Percentiles rank a stretch among this genome's conserved stretches.
Conservation (phyloP, 2,888 invertebrate species). For the Andrena camellia region DNA sequence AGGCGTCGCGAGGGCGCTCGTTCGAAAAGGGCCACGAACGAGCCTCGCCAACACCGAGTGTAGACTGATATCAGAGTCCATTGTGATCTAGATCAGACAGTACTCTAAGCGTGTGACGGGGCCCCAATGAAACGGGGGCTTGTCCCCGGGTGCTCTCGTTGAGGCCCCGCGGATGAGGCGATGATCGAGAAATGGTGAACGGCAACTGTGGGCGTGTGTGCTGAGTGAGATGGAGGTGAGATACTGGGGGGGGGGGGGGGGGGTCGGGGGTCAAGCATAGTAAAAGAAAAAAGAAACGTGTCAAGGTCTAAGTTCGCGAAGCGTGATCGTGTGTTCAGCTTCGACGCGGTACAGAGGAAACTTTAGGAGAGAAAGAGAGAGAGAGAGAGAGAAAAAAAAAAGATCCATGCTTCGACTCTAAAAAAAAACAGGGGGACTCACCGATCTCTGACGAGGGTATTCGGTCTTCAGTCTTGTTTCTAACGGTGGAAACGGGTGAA, state of each 20-base stretch:
- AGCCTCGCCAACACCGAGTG: conserved; percentile 8
- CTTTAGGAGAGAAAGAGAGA: conserved; percentile 28
- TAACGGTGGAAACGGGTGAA: conserved; percentile 10
- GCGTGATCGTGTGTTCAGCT: conserved; percentile 15
- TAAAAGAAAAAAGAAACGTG: background rate
- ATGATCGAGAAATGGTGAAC: background rate
- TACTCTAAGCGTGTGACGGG: conserved; percentile 50
- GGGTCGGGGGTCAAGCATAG: conserved; percentile 14
- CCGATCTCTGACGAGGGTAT: conserved; percentile 53
- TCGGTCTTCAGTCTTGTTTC: conserved; percentile 37
- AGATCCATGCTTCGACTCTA: conserved; percentile 61
- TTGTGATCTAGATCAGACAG: conserved; percentile 37
- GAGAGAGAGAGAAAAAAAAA: background rate
- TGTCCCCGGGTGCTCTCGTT: background rate
- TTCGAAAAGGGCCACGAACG: conserved; percentile 1
- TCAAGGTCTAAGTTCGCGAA: conserved; percentile 36
- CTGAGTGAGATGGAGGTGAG: background rate
- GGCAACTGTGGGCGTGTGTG: background rate
- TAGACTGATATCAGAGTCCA: background rate
- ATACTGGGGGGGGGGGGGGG: too few relatives aligned
- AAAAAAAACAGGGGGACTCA: conserved; percentile 41
- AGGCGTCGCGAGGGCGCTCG: conserved; percentile 32
- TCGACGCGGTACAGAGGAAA: conserved; percentile 3
- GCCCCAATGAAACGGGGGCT: conserved; percentile 13
- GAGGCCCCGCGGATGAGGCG: conserved; percentile 1